These are phyloP conservation scores for Tringa solitaria DNA, from an alignment of 2,113 vertebrate genomes.

Conservation along the genomic window DNA sequence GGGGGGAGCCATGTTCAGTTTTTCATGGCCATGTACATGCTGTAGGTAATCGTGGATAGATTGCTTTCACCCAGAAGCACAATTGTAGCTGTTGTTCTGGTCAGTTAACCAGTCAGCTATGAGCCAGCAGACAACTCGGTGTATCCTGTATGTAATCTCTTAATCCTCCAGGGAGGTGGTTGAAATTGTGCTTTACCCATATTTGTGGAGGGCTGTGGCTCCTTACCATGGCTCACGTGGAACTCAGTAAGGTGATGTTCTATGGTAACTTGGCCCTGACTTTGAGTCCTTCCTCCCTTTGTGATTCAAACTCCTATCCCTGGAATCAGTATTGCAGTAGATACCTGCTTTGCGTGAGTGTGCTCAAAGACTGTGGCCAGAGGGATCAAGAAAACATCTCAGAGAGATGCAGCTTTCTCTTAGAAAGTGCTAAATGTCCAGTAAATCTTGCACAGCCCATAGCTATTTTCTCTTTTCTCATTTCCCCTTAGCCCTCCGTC, in stretches of 20 bases:
- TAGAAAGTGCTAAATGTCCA: neutral
- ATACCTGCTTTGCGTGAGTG: neutral
- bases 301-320: neutral
- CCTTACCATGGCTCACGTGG: neutral
- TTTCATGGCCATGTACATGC: neutral
- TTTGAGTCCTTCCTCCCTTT: neutral
- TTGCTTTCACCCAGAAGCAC: neutral
- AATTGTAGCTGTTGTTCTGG: neutral
- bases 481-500: neutral
- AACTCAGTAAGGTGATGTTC: neutral
- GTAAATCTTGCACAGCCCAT: neutral
- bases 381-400: neutral
- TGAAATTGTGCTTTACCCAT: neutral
- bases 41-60: fast-evolving
- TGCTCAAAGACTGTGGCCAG: neutral
- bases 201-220: neutral
- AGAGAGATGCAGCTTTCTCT: neutral
- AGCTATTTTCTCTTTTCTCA: neutral
- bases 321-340: neutral
- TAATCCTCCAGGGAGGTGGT: neutral
- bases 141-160: neutral
- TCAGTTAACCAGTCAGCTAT: neutral
- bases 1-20: neutral
- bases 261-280: neutral
- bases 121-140: neutral